phyloP scores from a whole-genome alignment of 2,888 invertebrate genomes.

The Lasioglossum figueresi region DNA sequence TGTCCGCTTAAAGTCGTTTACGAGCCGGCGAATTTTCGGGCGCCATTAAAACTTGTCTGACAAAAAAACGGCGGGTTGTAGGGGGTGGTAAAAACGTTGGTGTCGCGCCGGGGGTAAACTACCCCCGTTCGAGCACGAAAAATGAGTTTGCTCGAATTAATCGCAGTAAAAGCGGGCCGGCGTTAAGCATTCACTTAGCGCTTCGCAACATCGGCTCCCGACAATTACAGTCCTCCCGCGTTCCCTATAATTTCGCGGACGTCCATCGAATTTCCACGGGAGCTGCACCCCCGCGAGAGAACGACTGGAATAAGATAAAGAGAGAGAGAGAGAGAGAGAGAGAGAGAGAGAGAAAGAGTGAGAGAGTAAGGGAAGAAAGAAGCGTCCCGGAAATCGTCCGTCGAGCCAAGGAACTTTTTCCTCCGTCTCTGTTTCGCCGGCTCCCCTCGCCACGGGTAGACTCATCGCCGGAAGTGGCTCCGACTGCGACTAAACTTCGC shows the following conservation, averaged over 20 bases:
- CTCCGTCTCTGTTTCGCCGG: background rate
- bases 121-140: conserved; percentile 21
- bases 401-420: conserved; percentile 26
- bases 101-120: background rate
- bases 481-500: conserved; percentile 47
- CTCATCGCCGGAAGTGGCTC: conserved; percentile 37
- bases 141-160: conserved; percentile 43
- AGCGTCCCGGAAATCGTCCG: conserved; percentile 9
- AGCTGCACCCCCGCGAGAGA: background rate
- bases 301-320: background rate
- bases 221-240: conserved; percentile 27
- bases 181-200: conserved; percentile 41
- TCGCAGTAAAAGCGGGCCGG: conserved; percentile 41
- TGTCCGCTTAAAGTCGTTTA: background rate
- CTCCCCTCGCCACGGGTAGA: background rate
- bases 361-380: background rate
- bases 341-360: background rate
- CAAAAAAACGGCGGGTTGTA: background rate
- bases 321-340: too few species aligned
- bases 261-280: conserved; percentile 28
- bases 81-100: background rate
- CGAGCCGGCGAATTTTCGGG: conserved; percentile 4
- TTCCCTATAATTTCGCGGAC: conserved; percentile 34
- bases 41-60: conserved; percentile 24
- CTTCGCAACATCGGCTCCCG: conserved; percentile 25